Conservation (phyloP, 2,797 vertebrate genomes). For the Sebastes minor region DNA sequence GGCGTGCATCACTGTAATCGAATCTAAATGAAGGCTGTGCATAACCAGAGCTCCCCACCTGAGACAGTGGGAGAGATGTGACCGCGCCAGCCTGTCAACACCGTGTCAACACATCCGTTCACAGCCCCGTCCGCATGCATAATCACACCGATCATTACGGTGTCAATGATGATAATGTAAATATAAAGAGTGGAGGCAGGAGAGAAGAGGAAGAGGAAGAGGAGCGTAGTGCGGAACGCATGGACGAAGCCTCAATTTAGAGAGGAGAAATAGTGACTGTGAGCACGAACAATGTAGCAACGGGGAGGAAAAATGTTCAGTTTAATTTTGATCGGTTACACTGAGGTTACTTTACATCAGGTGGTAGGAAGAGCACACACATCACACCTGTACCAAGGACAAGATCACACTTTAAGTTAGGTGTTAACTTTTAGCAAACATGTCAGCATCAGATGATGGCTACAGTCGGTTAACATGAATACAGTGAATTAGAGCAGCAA, state of each 20-base stretch:
- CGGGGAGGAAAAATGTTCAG: constrained; percentile 52
- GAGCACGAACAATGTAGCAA: constrained; percentile 49
- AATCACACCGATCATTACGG: constrained; percentile 85
- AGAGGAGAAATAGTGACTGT: constrained; percentile 24
- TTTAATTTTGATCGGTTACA: constrained; percentile 50
- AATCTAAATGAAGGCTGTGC: constrained; percentile 87
- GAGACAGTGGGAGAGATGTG: constrained; percentile 81
- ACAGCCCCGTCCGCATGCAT: constrained; percentile 81
- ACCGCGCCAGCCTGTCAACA: constrained; percentile 82
- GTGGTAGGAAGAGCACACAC: not conserved
- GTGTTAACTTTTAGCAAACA: not conserved
- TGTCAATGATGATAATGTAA: constrained; percentile 82
- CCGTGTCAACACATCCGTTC: constrained; percentile 82
- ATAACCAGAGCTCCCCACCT: constrained; percentile 81
- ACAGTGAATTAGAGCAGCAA: not conserved
- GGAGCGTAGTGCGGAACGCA: constrained; percentile 13
- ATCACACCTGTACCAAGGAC: not conserved
- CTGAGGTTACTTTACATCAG: constrained; percentile 16
- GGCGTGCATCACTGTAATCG: constrained; percentile 86
- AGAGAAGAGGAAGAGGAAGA: constrained; percentile 44
- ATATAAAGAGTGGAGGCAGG: constrained; percentile 78
- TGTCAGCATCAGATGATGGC: not conserved
- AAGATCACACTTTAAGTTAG: not conserved
- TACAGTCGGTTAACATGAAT: not conserved
- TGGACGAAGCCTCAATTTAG: constrained; percentile 25